Conservation (phyloP, 1,140 invertebrate genomes). For the Antheraea mylitta region DNA sequence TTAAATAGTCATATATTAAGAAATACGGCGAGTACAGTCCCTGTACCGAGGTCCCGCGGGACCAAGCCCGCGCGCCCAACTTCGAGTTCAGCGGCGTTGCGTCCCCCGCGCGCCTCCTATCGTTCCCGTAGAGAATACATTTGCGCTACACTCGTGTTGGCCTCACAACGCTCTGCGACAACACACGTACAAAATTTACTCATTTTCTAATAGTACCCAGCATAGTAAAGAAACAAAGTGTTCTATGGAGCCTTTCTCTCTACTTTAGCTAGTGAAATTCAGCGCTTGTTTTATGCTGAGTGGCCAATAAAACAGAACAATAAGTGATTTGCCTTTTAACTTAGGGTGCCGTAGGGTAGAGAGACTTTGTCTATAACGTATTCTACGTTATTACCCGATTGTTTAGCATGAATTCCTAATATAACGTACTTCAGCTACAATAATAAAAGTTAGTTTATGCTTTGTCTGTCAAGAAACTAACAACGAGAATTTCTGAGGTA, state of each 20-base stretch:
- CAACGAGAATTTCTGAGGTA: not conserved
- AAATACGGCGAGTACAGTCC: slow-evolving; percentile 53
- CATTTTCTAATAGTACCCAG: slow-evolving; percentile 48
- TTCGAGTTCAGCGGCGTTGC: slow-evolving; percentile 66
- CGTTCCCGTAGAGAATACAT: slow-evolving; percentile 70
- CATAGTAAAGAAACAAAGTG: slow-evolving; percentile 17
- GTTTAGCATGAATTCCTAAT: no score
- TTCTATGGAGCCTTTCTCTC: slow-evolving; percentile 24
- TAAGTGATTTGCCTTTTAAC: slow-evolving; percentile 46
- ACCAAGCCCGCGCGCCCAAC: slow-evolving; percentile 72
- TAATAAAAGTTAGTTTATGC: not conserved
- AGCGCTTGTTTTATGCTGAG: no score
- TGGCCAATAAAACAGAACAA: slow-evolving; percentile 50
- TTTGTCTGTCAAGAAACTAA: not conserved
- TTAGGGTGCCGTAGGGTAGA: slow-evolving; percentile 50
- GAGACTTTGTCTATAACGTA: slow-evolving; percentile 33
- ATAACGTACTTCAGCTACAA: no score
- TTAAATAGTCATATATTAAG: slow-evolving; percentile 16
- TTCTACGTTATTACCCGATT: no score
- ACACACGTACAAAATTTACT: slow-evolving; percentile 69
- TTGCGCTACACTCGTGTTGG: slow-evolving; percentile 72
- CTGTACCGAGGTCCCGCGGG: slow-evolving; percentile 55
- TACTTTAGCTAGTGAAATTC: no score
- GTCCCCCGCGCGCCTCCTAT: slow-evolving; percentile 43
- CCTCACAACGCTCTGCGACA: slow-evolving; percentile 72